Percentiles rank a stretch among this genome's conserved stretches.
These are phyloP conservation scores for Agrilus biguttatus DNA, from an alignment of 2,888 invertebrate species.

Conservation along the genomic window DNA sequence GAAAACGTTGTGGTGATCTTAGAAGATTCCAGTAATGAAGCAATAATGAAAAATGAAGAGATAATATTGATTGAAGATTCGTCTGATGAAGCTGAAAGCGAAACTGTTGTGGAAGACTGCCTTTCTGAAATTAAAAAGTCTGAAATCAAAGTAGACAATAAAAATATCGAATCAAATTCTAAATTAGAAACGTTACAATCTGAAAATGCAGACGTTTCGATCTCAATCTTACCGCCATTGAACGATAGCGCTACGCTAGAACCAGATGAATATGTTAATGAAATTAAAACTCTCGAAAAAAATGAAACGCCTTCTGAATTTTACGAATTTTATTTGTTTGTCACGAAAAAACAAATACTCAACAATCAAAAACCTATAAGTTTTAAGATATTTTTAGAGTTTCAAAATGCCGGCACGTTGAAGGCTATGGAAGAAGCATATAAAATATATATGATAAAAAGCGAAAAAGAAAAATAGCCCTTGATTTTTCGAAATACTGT, in stretches of 20 bases:
- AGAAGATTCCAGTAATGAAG: no score
- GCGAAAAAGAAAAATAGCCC: neutral
- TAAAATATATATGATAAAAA: constrained; percentile 8
- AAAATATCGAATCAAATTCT: no score
- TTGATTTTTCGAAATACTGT: no score
- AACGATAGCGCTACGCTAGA: constrained; percentile 1
- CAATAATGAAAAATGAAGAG: no score
- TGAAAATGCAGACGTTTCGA: no score
- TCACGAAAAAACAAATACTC: constrained; percentile 21
- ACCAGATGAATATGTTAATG: constrained; percentile 17
- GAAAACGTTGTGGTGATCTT: no score
- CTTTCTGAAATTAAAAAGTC: no score
- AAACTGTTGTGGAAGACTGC: no score
- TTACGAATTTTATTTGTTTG: constrained; percentile 18
- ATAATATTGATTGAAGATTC: no score
- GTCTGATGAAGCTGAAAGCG: no score
- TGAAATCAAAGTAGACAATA: no score
- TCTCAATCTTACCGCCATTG: neutral
- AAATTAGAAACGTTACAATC: no score
- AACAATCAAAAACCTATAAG: constrained; percentile 18
- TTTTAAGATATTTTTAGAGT: constrained; percentile 19
- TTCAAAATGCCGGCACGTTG: constrained; percentile 20
- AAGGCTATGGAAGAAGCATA: constrained; percentile 13
- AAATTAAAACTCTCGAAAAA: constrained; percentile 14
- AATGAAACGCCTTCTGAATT: constrained; percentile 15